Evolutionary conservation across 2,888 invertebrate genomes (phyloP).

Genomic region (Koerneria pararmatus): DNA sequence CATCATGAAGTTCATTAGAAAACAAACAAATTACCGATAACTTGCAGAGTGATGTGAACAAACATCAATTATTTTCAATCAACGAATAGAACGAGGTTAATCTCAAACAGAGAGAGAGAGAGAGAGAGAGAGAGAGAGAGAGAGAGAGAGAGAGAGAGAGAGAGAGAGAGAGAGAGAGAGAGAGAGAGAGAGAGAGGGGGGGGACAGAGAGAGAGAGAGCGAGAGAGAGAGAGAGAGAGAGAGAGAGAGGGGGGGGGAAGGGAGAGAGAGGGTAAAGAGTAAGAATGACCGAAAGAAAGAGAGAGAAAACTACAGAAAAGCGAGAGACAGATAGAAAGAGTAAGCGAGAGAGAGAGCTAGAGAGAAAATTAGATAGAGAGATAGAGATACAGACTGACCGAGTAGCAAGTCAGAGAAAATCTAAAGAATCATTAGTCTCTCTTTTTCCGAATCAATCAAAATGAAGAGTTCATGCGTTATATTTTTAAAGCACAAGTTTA

Average conservation of each 20-base stretch:
- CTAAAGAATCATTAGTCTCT: too few species aligned
- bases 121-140: conserved; percentile 19
- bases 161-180: background rate
- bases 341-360: background rate
- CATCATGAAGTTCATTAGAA: too few species aligned
- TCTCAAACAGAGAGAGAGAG: background rate
- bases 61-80: too few species aligned
- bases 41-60: too few species aligned
- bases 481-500: too few species aligned
- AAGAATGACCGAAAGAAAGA: background rate
- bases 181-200: conserved; percentile 8
- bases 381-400: conserved; percentile 8
- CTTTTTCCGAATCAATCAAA: too few species aligned
- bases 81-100: background rate
- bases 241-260: background rate
- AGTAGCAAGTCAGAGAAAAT: conserved; percentile 21
- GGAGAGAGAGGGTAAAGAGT: background rate
- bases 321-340: background rate
- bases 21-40: too few species aligned
- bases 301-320: conserved; percentile 5
- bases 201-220: background rate
- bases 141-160: conserved; percentile 23
- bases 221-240: background rate
- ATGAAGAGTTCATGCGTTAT: too few species aligned
- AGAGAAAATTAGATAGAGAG: conserved; percentile 17